These are phyloP conservation scores for Smittia sp. DNA, from an alignment of 2,888 invertebrate genomes.

Conservation along the genomic window DNA sequence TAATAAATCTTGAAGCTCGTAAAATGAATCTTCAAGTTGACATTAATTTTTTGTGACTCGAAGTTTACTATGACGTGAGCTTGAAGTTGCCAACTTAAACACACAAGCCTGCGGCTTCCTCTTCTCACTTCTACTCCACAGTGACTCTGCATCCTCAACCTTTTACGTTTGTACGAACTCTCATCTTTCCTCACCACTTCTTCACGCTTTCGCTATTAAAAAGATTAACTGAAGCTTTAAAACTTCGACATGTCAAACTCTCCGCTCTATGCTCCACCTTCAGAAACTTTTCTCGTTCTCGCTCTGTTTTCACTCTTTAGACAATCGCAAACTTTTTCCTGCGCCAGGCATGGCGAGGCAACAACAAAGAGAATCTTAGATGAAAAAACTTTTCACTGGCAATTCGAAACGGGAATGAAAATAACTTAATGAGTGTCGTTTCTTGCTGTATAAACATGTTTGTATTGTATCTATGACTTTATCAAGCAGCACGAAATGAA, in stretches of 20 bases:
- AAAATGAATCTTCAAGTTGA: not conserved
- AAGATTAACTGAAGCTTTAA: not conserved
- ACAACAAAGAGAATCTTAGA: too few relatives aligned
- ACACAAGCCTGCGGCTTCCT: not conserved
- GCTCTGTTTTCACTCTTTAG: not conserved
- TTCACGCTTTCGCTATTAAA: slow-evolving; percentile 4
- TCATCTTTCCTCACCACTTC: slow-evolving; percentile 1
- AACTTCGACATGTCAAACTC: slow-evolving; percentile 7
- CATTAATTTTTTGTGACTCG: not conserved
- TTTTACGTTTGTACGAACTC: not conserved
- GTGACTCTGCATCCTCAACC: not conserved
- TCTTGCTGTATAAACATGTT: not conserved
- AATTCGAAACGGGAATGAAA: not conserved
- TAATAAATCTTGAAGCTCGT: not conserved
- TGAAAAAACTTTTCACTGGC: too few relatives aligned
- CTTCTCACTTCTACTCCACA: not conserved
- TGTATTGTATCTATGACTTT: not conserved
- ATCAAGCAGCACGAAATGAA: not conserved
- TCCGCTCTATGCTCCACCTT: not conserved
- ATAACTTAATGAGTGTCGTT: not conserved
- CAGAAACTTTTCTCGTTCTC: not conserved
- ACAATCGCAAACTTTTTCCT: not conserved
- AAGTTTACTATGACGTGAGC: too few relatives aligned
- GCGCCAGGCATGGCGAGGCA: too few relatives aligned
- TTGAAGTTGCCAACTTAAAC: not conserved